Percentiles rank a stretch among this genome's conserved stretches.
Evolutionary conservation across 1,140 invertebrate species (phyloP).

Genomic region (Aphelenchoides fujianensis): DNA sequence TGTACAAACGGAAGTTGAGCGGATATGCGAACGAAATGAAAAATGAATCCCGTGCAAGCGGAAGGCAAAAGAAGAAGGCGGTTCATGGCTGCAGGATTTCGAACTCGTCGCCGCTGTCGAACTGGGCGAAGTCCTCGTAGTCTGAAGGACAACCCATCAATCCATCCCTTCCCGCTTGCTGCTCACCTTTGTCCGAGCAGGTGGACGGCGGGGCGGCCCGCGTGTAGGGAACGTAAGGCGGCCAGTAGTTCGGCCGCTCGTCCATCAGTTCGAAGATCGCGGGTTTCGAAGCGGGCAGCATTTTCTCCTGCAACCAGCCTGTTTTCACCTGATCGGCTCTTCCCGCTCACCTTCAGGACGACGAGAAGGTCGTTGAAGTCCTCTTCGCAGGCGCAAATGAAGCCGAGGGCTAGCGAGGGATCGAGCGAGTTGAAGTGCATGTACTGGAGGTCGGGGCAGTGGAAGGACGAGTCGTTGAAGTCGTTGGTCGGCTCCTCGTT

Average conservation of each 20-base stretch:
- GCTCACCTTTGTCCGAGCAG: neutral
- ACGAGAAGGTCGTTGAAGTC: slow-evolving; percentile 52
- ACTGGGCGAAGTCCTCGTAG: slow-evolving; percentile 55
- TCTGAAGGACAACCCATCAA: slow-evolving; percentile 43
- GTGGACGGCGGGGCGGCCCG: neutral
- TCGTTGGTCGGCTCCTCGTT: slow-evolving; percentile 12
- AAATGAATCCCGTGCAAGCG: no score
- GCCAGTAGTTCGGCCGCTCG: slow-evolving; percentile 50
- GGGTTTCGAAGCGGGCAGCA: slow-evolving; percentile 38
- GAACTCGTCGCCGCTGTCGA: slow-evolving; percentile 64
- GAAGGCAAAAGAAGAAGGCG: no score
- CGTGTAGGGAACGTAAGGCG: slow-evolving; percentile 56
- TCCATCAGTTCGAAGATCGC: slow-evolving; percentile 58
- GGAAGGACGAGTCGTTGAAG: slow-evolving; percentile 54
- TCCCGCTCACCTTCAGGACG: slow-evolving; percentile 39
- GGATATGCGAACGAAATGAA: no score
- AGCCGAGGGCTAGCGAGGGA: slow-evolving; percentile 55
- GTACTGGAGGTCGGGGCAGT: slow-evolving; percentile 50
- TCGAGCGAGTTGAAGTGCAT: slow-evolving; percentile 59
- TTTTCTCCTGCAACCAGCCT: slow-evolving; percentile 12
- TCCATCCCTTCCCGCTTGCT: neutral
- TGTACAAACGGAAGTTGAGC: no score
- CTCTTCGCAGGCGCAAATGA: slow-evolving; percentile 44
- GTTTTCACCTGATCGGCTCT: slow-evolving; percentile 12
- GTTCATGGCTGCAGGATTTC: slow-evolving; percentile 39